These are phyloP conservation scores for Onychomys arenicola DNA, from an alignment of 2,797 vertebrate species.

Conservation along the genomic window DNA sequence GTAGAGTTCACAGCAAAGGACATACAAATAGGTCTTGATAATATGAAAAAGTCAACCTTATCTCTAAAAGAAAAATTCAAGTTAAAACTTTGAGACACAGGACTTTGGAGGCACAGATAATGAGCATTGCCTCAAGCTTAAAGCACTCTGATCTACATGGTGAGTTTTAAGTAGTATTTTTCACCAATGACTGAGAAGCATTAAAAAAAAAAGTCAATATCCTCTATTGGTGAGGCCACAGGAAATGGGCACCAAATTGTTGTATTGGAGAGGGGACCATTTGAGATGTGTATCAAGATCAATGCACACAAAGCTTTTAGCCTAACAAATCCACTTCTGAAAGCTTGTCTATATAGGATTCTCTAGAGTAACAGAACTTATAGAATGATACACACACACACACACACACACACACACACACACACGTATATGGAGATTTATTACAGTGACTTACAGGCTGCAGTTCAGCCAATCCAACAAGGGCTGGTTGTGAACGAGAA, in stretches of 20 bases:
- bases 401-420: no score
- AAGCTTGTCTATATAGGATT: background rate
- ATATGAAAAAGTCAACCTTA: background rate
- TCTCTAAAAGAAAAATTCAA: background rate
- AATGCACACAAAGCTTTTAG: background rate
- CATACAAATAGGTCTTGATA: background rate
- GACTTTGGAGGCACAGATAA: background rate
- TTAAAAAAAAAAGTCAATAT: background rate
- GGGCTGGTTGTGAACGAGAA: background rate
- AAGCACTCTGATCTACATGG: background rate
- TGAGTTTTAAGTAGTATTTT: background rate
- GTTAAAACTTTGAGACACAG: slow-evolving; percentile 8
- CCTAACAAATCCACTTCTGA: background rate
- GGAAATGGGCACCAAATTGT: background rate
- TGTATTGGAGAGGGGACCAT: background rate
- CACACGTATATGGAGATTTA: background rate
- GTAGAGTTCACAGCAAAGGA: background rate
- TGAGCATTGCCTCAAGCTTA: background rate
- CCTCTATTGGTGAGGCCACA: background rate
- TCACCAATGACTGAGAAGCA: background rate
- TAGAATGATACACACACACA: no score
- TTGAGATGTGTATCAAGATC: background rate
- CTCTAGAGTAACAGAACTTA: background rate
- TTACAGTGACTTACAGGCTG: background rate
- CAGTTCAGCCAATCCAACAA: background rate